A percentile compares a stretch with the other conserved stretches of the same genome.
Conservation (phyloP, 1,140 invertebrate species). For the Bombus picipes region DNA sequence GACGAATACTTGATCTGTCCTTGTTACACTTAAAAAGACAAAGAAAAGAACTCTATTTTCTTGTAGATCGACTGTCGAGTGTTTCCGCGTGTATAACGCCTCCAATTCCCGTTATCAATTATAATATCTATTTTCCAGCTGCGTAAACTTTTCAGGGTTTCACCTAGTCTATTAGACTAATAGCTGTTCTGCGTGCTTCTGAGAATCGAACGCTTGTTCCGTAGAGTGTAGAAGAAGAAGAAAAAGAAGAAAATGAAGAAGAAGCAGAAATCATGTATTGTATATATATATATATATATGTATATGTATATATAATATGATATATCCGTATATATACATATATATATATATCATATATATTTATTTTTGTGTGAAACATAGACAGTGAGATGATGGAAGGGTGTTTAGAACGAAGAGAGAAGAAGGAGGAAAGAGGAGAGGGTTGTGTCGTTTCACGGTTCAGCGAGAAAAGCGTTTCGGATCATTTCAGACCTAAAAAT, state of each 20-base stretch:
- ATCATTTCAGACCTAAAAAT: conserved; percentile 7
- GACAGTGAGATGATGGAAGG: neutral
- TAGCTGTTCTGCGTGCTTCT: neutral
- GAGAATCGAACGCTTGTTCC: neutral
- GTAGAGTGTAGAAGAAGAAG: neutral
- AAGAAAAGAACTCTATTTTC: conserved; percentile 7
- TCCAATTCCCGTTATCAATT: conserved; percentile 2
- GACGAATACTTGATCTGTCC: conserved; percentile 11
- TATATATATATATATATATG: no score
- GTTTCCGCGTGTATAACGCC: neutral
- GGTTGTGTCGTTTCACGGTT: conserved; percentile 21
- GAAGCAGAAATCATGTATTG: neutral
- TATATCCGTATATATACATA: no score
- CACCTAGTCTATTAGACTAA: conserved; percentile 3
- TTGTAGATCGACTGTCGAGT: neutral
- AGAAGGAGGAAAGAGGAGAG: neutral
- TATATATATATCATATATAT: no score
- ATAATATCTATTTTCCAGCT: conserved; percentile 17
- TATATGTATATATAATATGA: no score
- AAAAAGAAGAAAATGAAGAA: no score
- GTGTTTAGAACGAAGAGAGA: no score
- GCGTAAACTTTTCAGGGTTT: conserved; percentile 27
- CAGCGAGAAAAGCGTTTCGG: conserved; percentile 6
- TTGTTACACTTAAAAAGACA: neutral
- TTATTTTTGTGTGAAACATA: conserved; percentile 14